Evolutionary conservation across 2,113 vertebrate genomes (phyloP).

Genomic region (Pelecanus crispus): DNA sequence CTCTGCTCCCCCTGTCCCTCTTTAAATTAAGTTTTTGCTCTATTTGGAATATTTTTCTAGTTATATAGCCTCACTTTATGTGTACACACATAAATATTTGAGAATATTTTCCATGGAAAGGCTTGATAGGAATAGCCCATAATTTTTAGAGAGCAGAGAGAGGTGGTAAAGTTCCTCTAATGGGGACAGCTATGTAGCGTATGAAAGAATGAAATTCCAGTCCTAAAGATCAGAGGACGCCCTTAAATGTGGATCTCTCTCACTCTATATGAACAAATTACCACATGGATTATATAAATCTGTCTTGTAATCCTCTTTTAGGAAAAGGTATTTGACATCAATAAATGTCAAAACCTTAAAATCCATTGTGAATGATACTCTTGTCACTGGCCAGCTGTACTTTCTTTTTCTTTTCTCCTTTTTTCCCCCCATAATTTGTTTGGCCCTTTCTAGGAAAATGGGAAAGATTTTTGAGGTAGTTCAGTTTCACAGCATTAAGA

Average conservation of each 20-base stretch:
- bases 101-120: constrained; percentile 13
- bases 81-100: background rate
- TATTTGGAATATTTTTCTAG: background rate
- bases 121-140: background rate
- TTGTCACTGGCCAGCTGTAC: background rate
- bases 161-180: background rate
- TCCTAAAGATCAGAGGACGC: background rate
- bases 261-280: background rate
- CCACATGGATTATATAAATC: background rate
- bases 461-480: background rate
- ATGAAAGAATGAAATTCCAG: background rate
- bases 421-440: background rate
- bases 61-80: background rate
- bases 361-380: background rate
- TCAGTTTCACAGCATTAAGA: background rate
- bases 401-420: background rate
- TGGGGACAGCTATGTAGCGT: background rate
- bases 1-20: background rate
- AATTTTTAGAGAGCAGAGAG: background rate
- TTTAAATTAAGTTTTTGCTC: background rate
- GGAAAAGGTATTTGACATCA: background rate
- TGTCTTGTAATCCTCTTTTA: background rate
- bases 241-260: background rate
- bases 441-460: background rate
- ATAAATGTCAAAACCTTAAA: background rate